A percentile compares a stretch with the other conserved stretches of the same genome.
These are phyloP conservation scores for Planiliza haematocheilus DNA, from an alignment of 2,113 vertebrate species.

Conservation along the genomic window DNA sequence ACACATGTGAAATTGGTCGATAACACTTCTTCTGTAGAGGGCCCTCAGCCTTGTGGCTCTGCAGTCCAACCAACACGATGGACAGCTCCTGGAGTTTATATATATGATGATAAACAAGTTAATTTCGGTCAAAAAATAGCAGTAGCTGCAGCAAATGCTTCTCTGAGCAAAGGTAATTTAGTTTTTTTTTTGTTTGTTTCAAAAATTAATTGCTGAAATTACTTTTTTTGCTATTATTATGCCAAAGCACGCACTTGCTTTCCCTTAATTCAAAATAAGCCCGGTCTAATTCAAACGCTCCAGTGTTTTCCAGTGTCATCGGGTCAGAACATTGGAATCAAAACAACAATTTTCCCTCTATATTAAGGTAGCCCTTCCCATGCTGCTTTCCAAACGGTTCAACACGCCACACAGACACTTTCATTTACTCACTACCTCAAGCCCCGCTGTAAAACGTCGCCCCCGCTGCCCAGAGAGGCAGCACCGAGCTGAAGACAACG, in stretches of 20 bases:
- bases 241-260: too few relatives aligned
- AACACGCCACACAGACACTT: slow-evolving; percentile 8
- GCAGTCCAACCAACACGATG: background rate
- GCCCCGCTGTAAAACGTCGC: slow-evolving; percentile 41
- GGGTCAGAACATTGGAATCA: background rate
- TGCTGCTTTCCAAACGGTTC: slow-evolving; percentile 3
- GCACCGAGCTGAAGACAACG: slow-evolving; percentile 39
- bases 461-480: slow-evolving; percentile 35
- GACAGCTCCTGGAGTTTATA: background rate
- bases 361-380: background rate
- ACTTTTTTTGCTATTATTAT: too few relatives aligned
- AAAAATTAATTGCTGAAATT: background rate
- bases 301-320: background rate
- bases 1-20: background rate
- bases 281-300: background rate
- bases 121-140: background rate
- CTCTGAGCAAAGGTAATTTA: background rate
- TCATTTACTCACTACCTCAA: slow-evolving; percentile 32
- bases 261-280: slow-evolving; percentile 16
- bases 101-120: background rate
- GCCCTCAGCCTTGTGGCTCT: background rate
- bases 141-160: background rate
- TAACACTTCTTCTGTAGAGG: background rate
- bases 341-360: background rate
- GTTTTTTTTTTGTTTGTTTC: too few relatives aligned